phyloP scores from a whole-genome alignment of 2,797 vertebrate species.

The Tenualosa ilisha region DNA sequence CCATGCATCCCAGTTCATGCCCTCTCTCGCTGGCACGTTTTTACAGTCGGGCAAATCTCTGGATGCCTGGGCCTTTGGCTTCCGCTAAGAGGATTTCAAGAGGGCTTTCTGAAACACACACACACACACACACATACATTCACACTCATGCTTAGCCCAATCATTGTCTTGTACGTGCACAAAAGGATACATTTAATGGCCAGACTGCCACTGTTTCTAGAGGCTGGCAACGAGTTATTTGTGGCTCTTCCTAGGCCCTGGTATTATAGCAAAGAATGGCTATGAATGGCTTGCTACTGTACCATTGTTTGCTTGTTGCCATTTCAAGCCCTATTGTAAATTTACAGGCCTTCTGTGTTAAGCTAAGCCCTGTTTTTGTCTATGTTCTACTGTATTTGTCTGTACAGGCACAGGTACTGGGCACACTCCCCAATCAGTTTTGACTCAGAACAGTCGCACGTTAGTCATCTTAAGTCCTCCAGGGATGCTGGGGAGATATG shows the following conservation, averaged over 20 bases:
- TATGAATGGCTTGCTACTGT: neutral
- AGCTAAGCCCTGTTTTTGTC: slow-evolving; percentile 3
- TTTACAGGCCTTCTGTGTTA: neutral
- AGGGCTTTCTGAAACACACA: slow-evolving; percentile 29
- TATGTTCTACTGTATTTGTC: neutral
- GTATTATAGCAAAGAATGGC: neutral
- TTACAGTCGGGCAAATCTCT: neutral
- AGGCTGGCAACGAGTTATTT: neutral
- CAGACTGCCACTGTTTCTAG: neutral
- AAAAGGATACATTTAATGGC: neutral
- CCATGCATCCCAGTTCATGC: neutral
- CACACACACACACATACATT: neutral
- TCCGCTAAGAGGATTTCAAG: slow-evolving; percentile 38
- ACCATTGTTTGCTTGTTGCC: neutral
- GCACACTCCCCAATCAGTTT: neutral
- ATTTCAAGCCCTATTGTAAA: neutral
- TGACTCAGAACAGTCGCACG: neutral
- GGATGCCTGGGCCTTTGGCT: slow-evolving; percentile 21
- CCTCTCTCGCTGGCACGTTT: neutral
- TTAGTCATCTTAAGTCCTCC: neutral
- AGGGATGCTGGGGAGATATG: neutral
- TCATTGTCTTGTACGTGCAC: neutral
- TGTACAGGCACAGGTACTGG: neutral
- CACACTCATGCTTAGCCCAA: neutral
- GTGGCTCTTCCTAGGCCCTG: neutral